Conservation (phyloP, 1,140 invertebrate species). For the Trissolcus basalis region DNA sequence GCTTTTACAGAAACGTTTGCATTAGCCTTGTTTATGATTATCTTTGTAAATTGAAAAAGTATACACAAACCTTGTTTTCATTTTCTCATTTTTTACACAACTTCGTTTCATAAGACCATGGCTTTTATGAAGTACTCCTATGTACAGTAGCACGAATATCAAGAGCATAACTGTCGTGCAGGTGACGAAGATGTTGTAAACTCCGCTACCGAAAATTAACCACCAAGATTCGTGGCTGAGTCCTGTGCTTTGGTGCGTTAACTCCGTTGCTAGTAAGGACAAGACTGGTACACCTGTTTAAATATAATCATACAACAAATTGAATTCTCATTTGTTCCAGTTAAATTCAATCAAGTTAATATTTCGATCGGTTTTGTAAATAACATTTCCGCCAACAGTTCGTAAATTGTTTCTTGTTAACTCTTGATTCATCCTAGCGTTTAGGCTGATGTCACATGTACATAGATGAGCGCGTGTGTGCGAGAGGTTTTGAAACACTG, state of each 20-base stretch:
- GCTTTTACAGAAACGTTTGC: too few species aligned
- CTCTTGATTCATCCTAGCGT: too few species aligned
- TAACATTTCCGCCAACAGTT: too few species aligned
- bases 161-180: constrained; percentile 76
- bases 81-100: constrained; percentile 69
- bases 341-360: constrained; percentile 1
- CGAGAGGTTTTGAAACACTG: too few species aligned
- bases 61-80: constrained; percentile 67
- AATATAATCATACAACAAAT: background rate
- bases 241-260: constrained; percentile 77
- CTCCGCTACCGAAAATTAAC: constrained; percentile 76
- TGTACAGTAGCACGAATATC: constrained; percentile 77
- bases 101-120: constrained; percentile 72
- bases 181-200: constrained; percentile 78
- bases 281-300: constrained; percentile 77
- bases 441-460: too few species aligned
- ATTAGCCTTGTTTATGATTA: too few species aligned
- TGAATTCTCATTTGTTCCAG: background rate
- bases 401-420: too few species aligned
- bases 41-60: constrained; percentile 1
- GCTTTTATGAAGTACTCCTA: constrained; percentile 75
- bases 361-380: background rate
- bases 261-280: constrained; percentile 77
- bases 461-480: too few species aligned
- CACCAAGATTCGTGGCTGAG: constrained; percentile 78